phyloP scores from a whole-genome alignment of 1,140 invertebrate genomes.

The Limonius californicus region DNA sequence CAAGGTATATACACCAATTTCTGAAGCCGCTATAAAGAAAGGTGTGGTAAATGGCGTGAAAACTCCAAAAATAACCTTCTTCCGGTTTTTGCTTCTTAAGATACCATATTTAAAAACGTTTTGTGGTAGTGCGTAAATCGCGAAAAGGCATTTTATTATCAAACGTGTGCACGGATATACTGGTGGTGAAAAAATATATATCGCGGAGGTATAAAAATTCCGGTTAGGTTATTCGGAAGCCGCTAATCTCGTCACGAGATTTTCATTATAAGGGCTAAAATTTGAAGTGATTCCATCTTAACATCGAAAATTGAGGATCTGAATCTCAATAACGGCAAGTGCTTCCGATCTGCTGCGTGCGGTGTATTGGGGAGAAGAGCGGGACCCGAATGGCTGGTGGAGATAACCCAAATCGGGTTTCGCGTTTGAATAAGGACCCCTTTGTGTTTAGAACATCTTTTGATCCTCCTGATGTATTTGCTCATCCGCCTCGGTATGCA shows the following conservation, averaged over 20 bases:
- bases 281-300: conserved; percentile 14
- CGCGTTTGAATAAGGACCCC: conserved; percentile 40
- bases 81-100: no score
- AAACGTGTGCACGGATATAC: no score
- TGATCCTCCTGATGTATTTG: conserved; percentile 41
- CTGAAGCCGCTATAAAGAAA: no score
- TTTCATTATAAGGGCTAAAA: conserved; percentile 13
- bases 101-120: no score
- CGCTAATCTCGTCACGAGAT: conserved; percentile 1
- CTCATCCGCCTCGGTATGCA: conserved; percentile 31
- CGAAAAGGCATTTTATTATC: no score
- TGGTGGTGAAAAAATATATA: no score
- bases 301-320: conserved; percentile 15
- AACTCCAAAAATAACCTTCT: no score
- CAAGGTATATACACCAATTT: no score
- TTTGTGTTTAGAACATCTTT: conserved; percentile 38
- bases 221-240: background rate
- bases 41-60: no score
- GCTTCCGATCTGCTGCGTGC: conserved; percentile 13
- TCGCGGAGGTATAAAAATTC: background rate
- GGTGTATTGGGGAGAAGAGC: conserved; percentile 11
- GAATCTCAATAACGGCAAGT: conserved; percentile 14
- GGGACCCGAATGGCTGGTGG: conserved; percentile 14
- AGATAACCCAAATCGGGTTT: conserved; percentile 30
- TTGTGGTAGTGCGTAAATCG: no score